phyloP scores from a whole-genome alignment of 2,113 vertebrate genomes.

The Thinocorus orbignyianus region DNA sequence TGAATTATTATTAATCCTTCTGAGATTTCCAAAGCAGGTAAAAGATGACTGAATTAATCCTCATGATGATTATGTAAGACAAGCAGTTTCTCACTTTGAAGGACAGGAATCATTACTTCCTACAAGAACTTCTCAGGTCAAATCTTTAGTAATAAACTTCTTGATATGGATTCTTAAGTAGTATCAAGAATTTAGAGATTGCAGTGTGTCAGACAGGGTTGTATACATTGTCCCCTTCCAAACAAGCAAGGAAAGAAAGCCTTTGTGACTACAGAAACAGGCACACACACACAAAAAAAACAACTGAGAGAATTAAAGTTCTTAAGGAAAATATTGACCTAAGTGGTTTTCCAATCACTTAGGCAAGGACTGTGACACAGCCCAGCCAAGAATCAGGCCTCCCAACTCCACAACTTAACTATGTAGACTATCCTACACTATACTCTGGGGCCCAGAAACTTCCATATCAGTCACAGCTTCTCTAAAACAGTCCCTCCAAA shows the following conservation, averaged over 20 bases:
- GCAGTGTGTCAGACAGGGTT: background rate
- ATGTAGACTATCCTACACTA: background rate
- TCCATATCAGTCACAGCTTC: background rate
- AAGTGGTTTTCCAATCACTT: background rate
- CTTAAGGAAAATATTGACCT: background rate
- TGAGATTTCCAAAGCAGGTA: background rate
- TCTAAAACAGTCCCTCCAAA: background rate
- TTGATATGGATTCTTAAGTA: background rate
- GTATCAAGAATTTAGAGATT: background rate
- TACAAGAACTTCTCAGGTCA: background rate
- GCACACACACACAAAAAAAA: background rate
- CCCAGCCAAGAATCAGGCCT: background rate
- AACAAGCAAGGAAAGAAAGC: background rate
- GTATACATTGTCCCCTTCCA: background rate
- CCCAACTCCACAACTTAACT: background rate
- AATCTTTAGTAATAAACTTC: background rate
- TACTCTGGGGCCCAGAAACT: background rate
- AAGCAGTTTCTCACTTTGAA: background rate
- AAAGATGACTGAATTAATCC: conserved; percentile 3
- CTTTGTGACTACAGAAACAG: background rate
- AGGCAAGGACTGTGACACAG: background rate
- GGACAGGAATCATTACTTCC: background rate
- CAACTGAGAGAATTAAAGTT: background rate
- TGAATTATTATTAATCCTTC: conserved; percentile 20
- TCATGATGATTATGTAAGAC: background rate